phyloP scores from a whole-genome alignment of 37 sponge, comb jelly and placozoan species.

The Crambe crambe region DNA sequence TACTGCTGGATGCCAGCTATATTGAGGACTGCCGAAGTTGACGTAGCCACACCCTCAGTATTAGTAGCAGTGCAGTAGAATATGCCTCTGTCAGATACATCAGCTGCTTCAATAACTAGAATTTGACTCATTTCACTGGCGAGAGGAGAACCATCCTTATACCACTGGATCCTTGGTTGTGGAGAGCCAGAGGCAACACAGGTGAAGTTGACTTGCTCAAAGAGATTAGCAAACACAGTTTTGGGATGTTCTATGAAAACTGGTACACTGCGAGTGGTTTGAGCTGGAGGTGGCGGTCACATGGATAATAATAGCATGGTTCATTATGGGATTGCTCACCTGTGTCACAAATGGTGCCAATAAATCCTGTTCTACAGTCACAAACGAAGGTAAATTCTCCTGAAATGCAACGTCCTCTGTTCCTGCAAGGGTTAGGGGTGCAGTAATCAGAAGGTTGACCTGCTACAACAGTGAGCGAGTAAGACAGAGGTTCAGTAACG shows the following conservation, averaged over 20 bases:
- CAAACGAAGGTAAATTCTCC: constrained; percentile 11
- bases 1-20: constrained; percentile 22
- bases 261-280: neutral
- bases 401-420: constrained; percentile 37
- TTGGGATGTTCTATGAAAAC: neutral
- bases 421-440: constrained; percentile 25
- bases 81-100: constrained; percentile 17
- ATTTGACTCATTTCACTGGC: neutral
- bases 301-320: neutral
- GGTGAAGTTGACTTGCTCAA: constrained; percentile 8
- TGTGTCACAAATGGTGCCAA: constrained; percentile 25
- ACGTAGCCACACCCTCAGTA: constrained; percentile 1
- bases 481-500: neutral
- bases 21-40: constrained; percentile 11
- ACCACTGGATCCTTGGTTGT: constrained; percentile 48
- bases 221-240: neutral
- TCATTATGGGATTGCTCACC: neutral
- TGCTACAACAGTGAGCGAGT: neutral
- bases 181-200: constrained; percentile 39
- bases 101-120: neutral
- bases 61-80: constrained; percentile 41
- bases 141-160: constrained; percentile 27
- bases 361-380: constrained; percentile 12
- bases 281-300: neutral
- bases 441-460: constrained; percentile 7